phyloP scores from a whole-genome alignment of 2,113 vertebrate species.

The Vimba vimba region DNA sequence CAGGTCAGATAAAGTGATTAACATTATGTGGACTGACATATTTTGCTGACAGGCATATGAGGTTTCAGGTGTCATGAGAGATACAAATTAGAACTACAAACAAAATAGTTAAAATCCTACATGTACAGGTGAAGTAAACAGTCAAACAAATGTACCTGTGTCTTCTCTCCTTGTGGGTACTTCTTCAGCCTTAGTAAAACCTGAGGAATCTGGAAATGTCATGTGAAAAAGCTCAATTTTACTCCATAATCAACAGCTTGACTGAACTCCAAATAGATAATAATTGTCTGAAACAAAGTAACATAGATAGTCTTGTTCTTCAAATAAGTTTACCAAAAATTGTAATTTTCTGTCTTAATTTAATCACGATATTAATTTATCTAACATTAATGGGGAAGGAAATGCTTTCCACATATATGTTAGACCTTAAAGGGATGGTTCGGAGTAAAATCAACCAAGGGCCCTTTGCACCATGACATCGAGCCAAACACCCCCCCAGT shows the following conservation, averaged over 20 bases:
- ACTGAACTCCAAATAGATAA: background rate
- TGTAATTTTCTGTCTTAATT: background rate
- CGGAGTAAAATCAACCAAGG: too few species aligned
- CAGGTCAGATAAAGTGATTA: background rate
- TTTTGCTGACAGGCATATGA: background rate
- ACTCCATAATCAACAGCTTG: background rate
- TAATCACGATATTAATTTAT: too few species aligned
- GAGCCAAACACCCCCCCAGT: too few species aligned
- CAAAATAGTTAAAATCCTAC: background rate
- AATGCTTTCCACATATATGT: too few species aligned
- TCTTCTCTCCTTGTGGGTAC: constrained; percentile 90
- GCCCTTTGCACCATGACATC: too few species aligned
- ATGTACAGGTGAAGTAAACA: background rate
- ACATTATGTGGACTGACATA: background rate
- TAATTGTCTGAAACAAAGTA: background rate
- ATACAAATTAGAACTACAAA: background rate
- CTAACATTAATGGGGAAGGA: too few species aligned
- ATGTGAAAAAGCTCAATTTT: background rate
- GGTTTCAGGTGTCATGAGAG: background rate
- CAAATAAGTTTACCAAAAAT: background rate
- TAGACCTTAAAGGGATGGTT: too few species aligned
- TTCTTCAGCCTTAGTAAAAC: constrained; percentile 94
- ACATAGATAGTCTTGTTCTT: background rate
- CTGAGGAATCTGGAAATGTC: constrained; percentile 87
- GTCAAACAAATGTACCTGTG: constrained; percentile 68